These are phyloP conservation scores for Seriola dumerili DNA, from an alignment of 2,113 vertebrate species.

Conservation along the genomic window DNA sequence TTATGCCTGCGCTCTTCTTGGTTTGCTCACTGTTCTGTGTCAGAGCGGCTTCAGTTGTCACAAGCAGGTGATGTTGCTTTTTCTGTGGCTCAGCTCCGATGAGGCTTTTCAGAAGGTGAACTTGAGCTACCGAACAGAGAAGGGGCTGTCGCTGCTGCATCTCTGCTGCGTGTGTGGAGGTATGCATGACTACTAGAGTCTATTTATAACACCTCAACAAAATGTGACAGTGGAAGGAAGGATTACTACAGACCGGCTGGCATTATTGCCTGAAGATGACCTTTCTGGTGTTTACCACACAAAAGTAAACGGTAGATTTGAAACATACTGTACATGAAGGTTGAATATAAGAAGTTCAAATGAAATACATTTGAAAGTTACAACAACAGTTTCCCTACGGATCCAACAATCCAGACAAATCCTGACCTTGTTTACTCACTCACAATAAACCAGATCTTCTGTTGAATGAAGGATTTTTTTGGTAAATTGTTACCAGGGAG, in stretches of 20 bases:
- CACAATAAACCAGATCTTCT: not conserved
- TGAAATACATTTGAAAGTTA: not conserved
- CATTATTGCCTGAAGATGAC: constrained; percentile 40
- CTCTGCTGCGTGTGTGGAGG: constrained; percentile 93
- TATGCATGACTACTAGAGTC: constrained; percentile 77
- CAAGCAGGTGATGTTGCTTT: constrained; percentile 25
- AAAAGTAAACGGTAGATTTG: not conserved
- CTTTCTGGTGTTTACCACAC: constrained; percentile 10
- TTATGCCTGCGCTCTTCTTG: not conserved
- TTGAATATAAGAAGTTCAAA: not conserved
- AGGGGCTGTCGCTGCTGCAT: constrained; percentile 93
- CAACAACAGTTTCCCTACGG: not conserved
- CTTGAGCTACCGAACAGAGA: constrained; percentile 92
- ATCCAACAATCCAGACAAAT: not conserved
- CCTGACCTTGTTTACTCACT: not conserved
- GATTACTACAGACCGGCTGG: constrained; percentile 46
- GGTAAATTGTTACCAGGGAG: constrained; percentile 84
- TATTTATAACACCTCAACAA: constrained; percentile 75
- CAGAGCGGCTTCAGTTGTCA: constrained; percentile 14
- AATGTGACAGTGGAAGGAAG: constrained; percentile 42
- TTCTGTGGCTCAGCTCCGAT: constrained; percentile 88
- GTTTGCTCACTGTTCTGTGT: not conserved
- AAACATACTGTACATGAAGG: not conserved
- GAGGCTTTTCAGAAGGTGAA: constrained; percentile 96
- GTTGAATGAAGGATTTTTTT: not conserved